Conservation (phyloP, 2,888 invertebrate genomes). For the Cylindroiulus punctatus region DNA sequence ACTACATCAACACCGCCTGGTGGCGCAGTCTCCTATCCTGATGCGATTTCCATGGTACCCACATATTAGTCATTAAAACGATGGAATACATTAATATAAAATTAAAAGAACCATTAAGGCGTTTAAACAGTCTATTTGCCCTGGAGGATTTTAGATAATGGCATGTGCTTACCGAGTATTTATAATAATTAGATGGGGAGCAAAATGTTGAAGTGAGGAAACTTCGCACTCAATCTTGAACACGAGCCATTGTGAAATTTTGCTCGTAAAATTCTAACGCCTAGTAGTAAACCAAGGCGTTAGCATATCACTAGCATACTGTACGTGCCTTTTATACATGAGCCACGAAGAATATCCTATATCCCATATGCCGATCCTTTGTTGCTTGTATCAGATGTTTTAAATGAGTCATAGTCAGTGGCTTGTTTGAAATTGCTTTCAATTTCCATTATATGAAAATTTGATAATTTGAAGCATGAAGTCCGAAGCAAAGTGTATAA, state of each 20-base stretch:
- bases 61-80: slow-evolving; percentile 18
- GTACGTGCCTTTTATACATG: background rate
- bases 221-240: slow-evolving; percentile 2
- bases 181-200: slow-evolving; percentile 10
- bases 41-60: background rate
- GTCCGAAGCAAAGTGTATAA: too few species aligned
- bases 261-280: slow-evolving; percentile 9
- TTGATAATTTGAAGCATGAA: too few species aligned
- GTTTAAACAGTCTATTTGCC: slow-evolving; percentile 18
- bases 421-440: too few species aligned
- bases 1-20: background rate
- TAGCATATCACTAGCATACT: background rate
- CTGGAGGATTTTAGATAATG: slow-evolving; percentile 18
- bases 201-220: slow-evolving; percentile 18
- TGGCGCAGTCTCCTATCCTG: background rate
- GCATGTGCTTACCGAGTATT: slow-evolving; percentile 18
- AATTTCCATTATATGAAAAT: too few species aligned
- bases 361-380: background rate
- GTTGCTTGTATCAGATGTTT: background rate
- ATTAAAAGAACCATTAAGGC: slow-evolving; percentile 18
- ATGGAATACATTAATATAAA: slow-evolving; percentile 5
- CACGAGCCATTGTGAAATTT: background rate
- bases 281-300: background rate
- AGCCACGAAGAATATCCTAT: background rate
- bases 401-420: too few species aligned